Conservation (phyloP, 2,113 vertebrate genomes). For the Microcebus griseorufus region DNA sequence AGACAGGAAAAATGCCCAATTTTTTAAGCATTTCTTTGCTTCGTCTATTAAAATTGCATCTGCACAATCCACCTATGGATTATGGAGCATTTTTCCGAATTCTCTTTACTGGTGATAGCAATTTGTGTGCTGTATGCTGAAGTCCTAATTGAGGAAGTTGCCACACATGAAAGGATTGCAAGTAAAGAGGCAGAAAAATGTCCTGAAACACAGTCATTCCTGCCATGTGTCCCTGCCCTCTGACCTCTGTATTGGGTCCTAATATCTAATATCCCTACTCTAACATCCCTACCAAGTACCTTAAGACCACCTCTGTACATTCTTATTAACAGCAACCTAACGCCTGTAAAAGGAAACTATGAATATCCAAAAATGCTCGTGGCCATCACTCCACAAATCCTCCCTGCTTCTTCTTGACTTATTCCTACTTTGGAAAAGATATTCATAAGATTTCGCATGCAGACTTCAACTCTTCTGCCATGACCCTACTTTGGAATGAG, state of each 20-base stretch:
- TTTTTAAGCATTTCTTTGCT: not conserved
- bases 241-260: not conserved
- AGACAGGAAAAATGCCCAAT: not conserved
- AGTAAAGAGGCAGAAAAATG: not conserved
- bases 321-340: not conserved
- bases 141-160: not conserved
- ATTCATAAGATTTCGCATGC: not conserved
- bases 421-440: not conserved
- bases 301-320: not conserved
- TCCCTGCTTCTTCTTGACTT: not conserved
- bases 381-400: not conserved
- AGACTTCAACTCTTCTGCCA: not conserved
- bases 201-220: not conserved
- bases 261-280: not conserved
- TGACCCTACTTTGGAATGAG: not conserved
- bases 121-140: not conserved
- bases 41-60: not conserved
- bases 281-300: not conserved
- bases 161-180: not conserved
- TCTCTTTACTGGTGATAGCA: too few relatives aligned
- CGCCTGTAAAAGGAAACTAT: not conserved
- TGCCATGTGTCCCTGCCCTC: not conserved
- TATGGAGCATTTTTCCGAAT: not conserved
- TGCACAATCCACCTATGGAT: not conserved
- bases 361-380: not conserved